phyloP scores from a whole-genome alignment of 2,113 vertebrate genomes.

The Pongo pygmaeus region DNA sequence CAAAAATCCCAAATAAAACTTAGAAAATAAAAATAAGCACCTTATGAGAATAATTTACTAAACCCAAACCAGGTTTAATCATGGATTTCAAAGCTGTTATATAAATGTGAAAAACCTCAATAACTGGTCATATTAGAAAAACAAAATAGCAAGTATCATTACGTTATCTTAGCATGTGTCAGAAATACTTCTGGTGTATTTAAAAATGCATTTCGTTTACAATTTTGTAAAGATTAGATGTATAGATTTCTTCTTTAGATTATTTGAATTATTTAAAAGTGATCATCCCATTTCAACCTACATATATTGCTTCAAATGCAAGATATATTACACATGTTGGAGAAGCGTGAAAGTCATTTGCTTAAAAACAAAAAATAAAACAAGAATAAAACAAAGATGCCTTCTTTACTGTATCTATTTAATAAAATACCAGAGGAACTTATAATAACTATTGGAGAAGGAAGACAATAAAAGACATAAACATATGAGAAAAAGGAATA shows the following conservation, averaged over 20 bases:
- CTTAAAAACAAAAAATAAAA: not conserved
- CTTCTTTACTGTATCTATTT: not conserved
- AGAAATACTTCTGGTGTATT: not conserved
- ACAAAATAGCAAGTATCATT: not conserved
- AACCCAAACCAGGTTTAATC: not conserved
- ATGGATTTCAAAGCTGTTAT: not conserved
- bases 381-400: not conserved
- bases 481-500: slow-evolving; percentile 43
- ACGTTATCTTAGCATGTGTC: not conserved
- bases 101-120: not conserved
- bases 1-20: not conserved
- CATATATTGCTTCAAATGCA: not conserved
- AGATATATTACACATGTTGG: not conserved
- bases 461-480: slow-evolving; percentile 39
- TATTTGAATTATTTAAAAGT: slow-evolving; percentile 35
- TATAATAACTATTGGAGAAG: not conserved
- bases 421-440: not conserved
- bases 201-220: not conserved
- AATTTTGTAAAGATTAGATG: not conserved
- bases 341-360: not conserved
- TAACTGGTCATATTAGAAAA: not conserved
- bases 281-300: not conserved
- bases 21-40: not conserved
- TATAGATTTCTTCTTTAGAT: slow-evolving; percentile 14
- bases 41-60: not conserved